Base-by-base conservation (phyloP, 1,140 invertebrate species). In the Aphidius ervi region DNA sequence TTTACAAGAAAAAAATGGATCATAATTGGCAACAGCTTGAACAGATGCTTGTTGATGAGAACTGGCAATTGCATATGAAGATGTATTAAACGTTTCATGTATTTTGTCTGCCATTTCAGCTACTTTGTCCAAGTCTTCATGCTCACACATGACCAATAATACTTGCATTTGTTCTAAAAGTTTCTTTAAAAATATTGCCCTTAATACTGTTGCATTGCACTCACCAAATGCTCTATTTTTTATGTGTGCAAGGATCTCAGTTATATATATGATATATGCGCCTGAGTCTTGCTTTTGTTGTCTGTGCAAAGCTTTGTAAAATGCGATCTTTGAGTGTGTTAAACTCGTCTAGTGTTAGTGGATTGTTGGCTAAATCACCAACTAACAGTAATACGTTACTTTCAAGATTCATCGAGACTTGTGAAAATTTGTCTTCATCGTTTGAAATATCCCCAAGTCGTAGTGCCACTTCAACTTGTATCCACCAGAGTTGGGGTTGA, bases 231-330 rank as follows among this genome's bases (percentile, higher is more conserved):
- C 68, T 31, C 69, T 48, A 6, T 59, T 46, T 5, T 48, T 20
- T 63, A 71, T 68, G 9, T 67, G 50, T 4, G 64, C 41, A 37
- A 75, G 46, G 8, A 75, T 59, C 45, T 71, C 67, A 0, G 68
- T 61, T 20, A 65, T n/a, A n/a, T n/a, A n/a, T n/a, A n/a, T n/a
- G 56, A 1, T 72, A 46, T n/a, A 72, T 59, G 56, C 68, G 68
- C 40, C 64, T 50, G 1, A 71, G 39, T 50, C 70, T 61, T 9
- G 58, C 20, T 6, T 58, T 54, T 45, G 62, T 58, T 4, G 65
- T 67, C 10, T 69, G 64, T 57, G 70, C 63, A 45, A 65, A 58
- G 5, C 60, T 39, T 9, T 23, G 16, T 10, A 65, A 61, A 10
- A 68, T 43, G 3, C 50, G 39, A 6, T 40, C 46, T 58, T 65